Conservation (phyloP, 1,140 invertebrate species). For the Danaus melanippus region DNA sequence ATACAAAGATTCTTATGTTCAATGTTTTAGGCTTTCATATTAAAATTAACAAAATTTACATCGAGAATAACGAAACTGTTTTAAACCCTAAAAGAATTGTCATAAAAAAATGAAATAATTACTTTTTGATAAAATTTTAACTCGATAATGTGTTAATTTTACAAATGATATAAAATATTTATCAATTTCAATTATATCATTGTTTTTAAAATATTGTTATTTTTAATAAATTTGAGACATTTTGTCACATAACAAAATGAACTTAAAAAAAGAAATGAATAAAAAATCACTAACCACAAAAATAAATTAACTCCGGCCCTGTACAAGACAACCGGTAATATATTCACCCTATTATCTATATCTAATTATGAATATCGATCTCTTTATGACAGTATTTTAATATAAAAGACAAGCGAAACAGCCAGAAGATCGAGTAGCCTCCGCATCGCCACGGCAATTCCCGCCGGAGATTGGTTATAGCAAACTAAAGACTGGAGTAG, state of each 20-base stretch:
- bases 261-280: conserved; percentile 2
- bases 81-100: no score
- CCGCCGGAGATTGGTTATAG: conserved; percentile 58
- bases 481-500: conserved; percentile 70
- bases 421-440: conserved; percentile 58
- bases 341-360: conserved; percentile 55
- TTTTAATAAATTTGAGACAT: no score
- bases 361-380: conserved; percentile 70
- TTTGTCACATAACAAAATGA: no score
- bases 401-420: conserved; percentile 50
- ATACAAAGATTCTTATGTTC: no score
- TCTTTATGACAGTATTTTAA: conserved; percentile 44
- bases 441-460: conserved; percentile 52
- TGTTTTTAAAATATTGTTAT: no score
- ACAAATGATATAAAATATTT: no score
- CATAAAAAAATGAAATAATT: no score
- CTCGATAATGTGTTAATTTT: no score
- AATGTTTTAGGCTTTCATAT: neutral
- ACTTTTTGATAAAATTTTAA: no score
- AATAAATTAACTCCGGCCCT: conserved; percentile 23
- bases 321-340: conserved; percentile 31
- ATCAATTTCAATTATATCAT: no score
- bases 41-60: no score
- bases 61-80: no score
- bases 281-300: conserved; percentile 5